phyloP scores from a whole-genome alignment of 2,797 vertebrate genomes.

The Propithecus perrieri region DNA sequence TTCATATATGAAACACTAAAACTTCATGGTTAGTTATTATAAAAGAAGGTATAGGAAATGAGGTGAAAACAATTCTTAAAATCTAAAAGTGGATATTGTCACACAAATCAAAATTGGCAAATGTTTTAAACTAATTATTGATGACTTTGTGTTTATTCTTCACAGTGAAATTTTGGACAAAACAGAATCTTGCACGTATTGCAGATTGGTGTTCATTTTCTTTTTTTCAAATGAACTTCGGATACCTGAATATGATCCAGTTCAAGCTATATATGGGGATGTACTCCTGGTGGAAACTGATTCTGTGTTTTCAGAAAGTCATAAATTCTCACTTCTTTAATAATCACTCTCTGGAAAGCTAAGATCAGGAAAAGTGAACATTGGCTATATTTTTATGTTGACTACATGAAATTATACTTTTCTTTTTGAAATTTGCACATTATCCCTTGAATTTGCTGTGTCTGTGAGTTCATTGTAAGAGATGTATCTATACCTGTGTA shows the following conservation, averaged over 20 bases:
- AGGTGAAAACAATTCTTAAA: conserved; percentile 21
- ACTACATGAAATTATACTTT: neutral
- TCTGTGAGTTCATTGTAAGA: neutral
- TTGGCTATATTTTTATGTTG: neutral
- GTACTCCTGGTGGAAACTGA: neutral
- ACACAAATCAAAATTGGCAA: neutral
- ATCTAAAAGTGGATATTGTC: neutral
- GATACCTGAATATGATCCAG: conserved; percentile 37
- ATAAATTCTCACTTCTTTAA: conserved; percentile 42
- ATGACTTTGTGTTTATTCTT: neutral
- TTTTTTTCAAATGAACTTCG: neutral
- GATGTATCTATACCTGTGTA: neutral
- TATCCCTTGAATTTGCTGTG: neutral
- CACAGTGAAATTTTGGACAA: neutral
- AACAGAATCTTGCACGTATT: neutral
- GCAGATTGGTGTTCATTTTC: neutral
- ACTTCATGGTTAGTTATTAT: neutral
- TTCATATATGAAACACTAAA: conserved; percentile 27
- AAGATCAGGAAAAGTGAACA: neutral
- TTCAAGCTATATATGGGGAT: neutral
- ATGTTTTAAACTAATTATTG: neutral
- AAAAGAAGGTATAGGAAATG: neutral
- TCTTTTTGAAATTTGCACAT: conserved; percentile 4
- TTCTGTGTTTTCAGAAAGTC: conserved; percentile 13
- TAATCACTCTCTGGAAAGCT: neutral